Base-by-base conservation (phyloP, 2,888 invertebrate species). In the Sylvicola cinctus region DNA sequence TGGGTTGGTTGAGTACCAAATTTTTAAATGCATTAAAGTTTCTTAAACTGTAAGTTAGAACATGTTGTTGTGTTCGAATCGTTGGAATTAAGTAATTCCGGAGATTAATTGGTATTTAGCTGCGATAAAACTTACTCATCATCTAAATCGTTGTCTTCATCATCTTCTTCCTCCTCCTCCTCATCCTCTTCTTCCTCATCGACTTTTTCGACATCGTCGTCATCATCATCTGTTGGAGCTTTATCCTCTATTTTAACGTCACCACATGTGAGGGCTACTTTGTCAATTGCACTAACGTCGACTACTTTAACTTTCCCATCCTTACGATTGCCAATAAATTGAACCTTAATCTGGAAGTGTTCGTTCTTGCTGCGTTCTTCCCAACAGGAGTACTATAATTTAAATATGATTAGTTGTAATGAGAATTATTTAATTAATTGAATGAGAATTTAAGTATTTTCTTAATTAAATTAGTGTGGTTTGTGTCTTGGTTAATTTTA, bases 331-430 rank as follows among this genome's bases (percentile, higher is more conserved):
- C 40, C 43, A 38, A 53, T 38, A 12, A 50, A 51, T 38, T 51
- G 54, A 3, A 54, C 58, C 39, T 49, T 46, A 2, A 58, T 46
- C 30, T 44, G 44, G n/a, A 50, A 44, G 31, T 53, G 58, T 34
- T 57, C 57, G 14, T 46, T 44, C 33, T 52, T 46, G 3, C 55
- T 47, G 38, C 53, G 49, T 20, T 58, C 57, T 43, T 58, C 58
- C 52, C 57, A 58, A 38, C 56, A 56, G 32, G 58, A 57, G 29
- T 58, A 58, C 55, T 57, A 29, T 14, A 42, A 42, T 33, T 15
- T 31, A 32, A 40, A 26, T 29, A 35, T 3, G 11, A 7, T 20
- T 13, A 20, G n/a, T n/a, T n/a, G n/a, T n/a, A 12, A 20, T 2
- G 8, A 17, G 2, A 12, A 31, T 29, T 28, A 7, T n/a, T 6